phyloP scores from a whole-genome alignment of 2,113 vertebrate species.

The Oxyura jamaicensis region DNA sequence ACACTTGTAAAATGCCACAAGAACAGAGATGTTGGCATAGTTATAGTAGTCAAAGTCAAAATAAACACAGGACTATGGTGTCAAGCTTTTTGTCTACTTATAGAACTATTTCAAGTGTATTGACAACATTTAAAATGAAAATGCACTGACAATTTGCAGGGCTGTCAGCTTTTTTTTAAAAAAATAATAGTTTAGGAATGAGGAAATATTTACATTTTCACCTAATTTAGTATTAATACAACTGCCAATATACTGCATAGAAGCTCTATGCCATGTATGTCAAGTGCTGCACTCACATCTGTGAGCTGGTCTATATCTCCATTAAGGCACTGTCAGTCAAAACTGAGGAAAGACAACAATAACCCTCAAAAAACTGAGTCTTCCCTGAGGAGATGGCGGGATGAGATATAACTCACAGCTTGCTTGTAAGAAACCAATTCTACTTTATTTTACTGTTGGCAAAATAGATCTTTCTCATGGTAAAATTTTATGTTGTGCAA shows the following conservation, averaged over 20 bases:
- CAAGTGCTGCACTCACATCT: not conserved
- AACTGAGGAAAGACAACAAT: not conserved
- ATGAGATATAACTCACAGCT: not conserved
- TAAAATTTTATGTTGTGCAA: not conserved
- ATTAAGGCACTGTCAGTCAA: not conserved
- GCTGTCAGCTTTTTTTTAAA: not conserved
- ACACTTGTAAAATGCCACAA: not conserved
- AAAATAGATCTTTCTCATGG: not conserved
- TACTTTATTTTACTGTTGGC: not conserved
- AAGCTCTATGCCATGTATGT: not conserved
- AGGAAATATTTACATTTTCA: not conserved
- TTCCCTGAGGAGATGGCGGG: not conserved
- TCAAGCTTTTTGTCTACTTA: not conserved
- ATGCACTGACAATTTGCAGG: not conserved
- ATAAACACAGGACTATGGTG: not conserved
- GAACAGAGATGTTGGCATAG: accelerated
- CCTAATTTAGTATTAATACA: not conserved
- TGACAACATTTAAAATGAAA: not conserved
- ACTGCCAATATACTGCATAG: not conserved
- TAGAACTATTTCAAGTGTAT: not conserved
- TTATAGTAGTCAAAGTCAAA: not conserved
- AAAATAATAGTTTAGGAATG: not conserved
- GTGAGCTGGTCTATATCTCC: not conserved
- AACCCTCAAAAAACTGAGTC: not conserved
- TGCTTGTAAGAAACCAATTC: not conserved